Percentiles rank a stretch among this genome's conserved stretches.
phyloP scores from a whole-genome alignment of 2,888 invertebrate genomes.

The Acleris laterana region DNA sequence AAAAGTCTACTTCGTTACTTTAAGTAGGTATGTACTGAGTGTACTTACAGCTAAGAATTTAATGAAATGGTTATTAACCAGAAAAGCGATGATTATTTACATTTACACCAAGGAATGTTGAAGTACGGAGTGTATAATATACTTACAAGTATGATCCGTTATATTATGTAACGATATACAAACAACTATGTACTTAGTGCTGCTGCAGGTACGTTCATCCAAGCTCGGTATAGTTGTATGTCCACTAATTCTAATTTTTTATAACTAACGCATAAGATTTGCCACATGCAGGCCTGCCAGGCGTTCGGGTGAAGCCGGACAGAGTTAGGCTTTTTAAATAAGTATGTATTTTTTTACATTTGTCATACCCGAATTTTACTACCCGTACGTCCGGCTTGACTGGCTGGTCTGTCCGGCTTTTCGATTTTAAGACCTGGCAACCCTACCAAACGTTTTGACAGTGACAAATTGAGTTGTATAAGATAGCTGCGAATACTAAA shows the following conservation, averaged over 20 bases:
- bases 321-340: too few relatives aligned
- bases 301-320: too few relatives aligned
- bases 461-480: too few relatives aligned
- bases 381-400: too few relatives aligned
- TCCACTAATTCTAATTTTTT: background rate
- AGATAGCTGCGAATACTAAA: too few relatives aligned
- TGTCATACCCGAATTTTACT: too few relatives aligned
- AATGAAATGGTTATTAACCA: conserved; percentile 48
- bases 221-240: conserved; percentile 24
- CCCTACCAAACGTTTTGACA: too few relatives aligned
- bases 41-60: conserved; percentile 43
- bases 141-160: conserved; percentile 25
- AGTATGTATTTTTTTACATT: too few relatives aligned
- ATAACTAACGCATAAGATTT: background rate
- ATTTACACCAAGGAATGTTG: conserved; percentile 65
- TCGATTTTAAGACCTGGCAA: too few relatives aligned
- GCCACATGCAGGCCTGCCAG: too few relatives aligned
- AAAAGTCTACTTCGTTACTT: conserved; percentile 18
- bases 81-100: conserved; percentile 69
- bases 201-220: conserved; percentile 29
- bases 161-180: conserved; percentile 21
- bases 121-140: conserved; percentile 60
- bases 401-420: too few relatives aligned
- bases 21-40: conserved; percentile 23
- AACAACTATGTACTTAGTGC: conserved; percentile 16